Evolutionary conservation across 2,797 vertebrate genomes (phyloP), one percentile per base, ranked within the genome.

Genomic region (Thripadectes ignobilis): DNA sequence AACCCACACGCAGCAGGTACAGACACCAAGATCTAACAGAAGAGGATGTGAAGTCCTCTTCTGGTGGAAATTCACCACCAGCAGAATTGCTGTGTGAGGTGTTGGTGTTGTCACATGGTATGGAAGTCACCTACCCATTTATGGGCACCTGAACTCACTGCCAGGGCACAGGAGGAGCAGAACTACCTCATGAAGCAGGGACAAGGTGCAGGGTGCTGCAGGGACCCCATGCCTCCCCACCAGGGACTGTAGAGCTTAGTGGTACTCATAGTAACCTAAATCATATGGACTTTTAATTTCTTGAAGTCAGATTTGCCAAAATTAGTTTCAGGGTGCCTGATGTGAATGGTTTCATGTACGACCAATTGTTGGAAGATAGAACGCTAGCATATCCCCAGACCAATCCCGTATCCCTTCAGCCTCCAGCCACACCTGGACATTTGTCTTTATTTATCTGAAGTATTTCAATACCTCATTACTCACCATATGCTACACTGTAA

Each of bases 361-460:
- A 66, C 15, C 5, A 32, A 8, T 30, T 61, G 82, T 62, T 59
- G 67, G 34, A 63, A 71, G 30, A n/a, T 0, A 59, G 55, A 79
- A 91, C 7, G 32, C 38, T 62, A 43, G 11, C 29, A 17, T n/a
- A 52, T 52, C 41, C 41, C 26, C 5, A 73, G 36, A 66, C 7
- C 1, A 0, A 32, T 17, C 6, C 19, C 21, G 15, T 17, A 41
- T 68, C 38, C 85, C 24, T 54, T 83, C 39, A 77, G 29, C 65
- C 27, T 83, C 45, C 24, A 68, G 49, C 17, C 38, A 39, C 39
- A 26, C 3, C 9, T 12, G 32, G 32, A 76, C 26, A 51, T 81
- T 75, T 34, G 45, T 51, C 46, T 78, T 72, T 15, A n/a, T 72
- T 88, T 81, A 74, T 36, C n/a, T 91, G 52, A 74, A 71, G 30